Conservation (phyloP, 2,888 invertebrate genomes). For the Dryococelus australis region DNA sequence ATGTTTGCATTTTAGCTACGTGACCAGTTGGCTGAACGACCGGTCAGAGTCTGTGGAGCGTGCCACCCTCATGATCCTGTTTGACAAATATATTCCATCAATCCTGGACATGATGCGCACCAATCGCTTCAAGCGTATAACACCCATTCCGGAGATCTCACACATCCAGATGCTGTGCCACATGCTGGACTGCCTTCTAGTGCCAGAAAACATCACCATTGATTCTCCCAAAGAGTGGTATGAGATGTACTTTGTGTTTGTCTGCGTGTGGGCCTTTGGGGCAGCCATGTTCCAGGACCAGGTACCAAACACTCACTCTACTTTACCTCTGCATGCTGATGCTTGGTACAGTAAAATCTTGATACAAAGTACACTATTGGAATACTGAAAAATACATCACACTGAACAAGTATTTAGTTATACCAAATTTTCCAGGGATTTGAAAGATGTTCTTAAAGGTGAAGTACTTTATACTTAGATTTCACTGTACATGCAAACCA, state of each 20-base stretch:
- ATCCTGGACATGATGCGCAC: constrained; percentile 77
- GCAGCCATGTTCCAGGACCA: constrained; percentile 89
- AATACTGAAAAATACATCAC: too few species aligned
- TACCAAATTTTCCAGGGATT: too few species aligned
- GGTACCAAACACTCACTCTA: constrained; percentile 47
- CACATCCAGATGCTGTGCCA: constrained; percentile 89
- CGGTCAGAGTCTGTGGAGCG: constrained; percentile 75
- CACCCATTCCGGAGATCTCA: constrained; percentile 88
- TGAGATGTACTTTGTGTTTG: constrained; percentile 92
- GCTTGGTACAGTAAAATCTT: too few species aligned
- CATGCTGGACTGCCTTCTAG: constrained; percentile 84
- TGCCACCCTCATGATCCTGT: constrained; percentile 82
- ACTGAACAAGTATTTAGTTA: too few species aligned
- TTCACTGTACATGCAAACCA: too few species aligned
- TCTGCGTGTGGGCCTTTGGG: constrained; percentile 92
- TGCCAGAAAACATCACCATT: constrained; percentile 78
- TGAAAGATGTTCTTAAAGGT: too few species aligned
- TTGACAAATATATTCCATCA: constrained; percentile 88
- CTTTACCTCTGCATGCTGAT: too few species aligned
- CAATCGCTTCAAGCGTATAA: constrained; percentile 82
- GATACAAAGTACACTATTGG: too few species aligned
- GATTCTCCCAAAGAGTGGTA: constrained; percentile 95
- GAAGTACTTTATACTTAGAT: too few species aligned
- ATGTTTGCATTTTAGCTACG: constrained; percentile 66
- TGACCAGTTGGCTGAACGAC: constrained; percentile 88